phyloP scores from a whole-genome alignment of 2,888 invertebrate genomes.

The Troides oblongomaculatus region DNA sequence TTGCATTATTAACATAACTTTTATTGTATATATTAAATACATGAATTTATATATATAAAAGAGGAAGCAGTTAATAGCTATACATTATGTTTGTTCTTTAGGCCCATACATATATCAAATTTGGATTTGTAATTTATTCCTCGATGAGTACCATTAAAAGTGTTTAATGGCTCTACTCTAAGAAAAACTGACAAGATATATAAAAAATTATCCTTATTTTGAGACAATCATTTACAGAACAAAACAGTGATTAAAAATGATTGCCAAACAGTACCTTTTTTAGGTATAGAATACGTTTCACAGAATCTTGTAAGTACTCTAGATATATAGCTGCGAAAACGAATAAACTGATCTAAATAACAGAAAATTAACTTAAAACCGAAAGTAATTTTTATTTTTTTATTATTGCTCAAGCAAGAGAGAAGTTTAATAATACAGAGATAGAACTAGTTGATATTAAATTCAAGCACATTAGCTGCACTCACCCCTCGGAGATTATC shows the following conservation, averaged over 20 bases:
- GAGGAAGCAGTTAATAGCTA: too few relatives aligned
- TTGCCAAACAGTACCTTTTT: too few relatives aligned
- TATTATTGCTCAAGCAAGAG: background rate
- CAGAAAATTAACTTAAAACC: background rate
- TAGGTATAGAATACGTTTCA: too few relatives aligned
- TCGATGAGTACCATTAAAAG: background rate
- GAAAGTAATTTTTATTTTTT: background rate
- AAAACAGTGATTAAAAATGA: too few relatives aligned
- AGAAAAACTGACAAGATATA: background rate
- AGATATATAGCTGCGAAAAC: too few relatives aligned
- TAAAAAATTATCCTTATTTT: background rate
- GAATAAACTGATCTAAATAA: background rate
- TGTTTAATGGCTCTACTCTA: background rate
- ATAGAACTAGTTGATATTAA: constrained; percentile 41
- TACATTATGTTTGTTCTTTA: too few relatives aligned
- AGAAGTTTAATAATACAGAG: constrained; percentile 2
- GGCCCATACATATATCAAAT: too few relatives aligned
- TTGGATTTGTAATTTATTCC: background rate
- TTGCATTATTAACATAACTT: too few relatives aligned
- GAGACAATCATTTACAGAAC: background rate
- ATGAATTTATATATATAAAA: too few relatives aligned
- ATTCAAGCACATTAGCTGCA: constrained; percentile 62
- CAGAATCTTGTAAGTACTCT: too few relatives aligned
- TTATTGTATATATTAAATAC: too few relatives aligned
- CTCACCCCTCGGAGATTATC: constrained; percentile 68